Base-by-base conservation (phyloP, 2,797 vertebrate species). In the Moxostoma hubbsi region DNA sequence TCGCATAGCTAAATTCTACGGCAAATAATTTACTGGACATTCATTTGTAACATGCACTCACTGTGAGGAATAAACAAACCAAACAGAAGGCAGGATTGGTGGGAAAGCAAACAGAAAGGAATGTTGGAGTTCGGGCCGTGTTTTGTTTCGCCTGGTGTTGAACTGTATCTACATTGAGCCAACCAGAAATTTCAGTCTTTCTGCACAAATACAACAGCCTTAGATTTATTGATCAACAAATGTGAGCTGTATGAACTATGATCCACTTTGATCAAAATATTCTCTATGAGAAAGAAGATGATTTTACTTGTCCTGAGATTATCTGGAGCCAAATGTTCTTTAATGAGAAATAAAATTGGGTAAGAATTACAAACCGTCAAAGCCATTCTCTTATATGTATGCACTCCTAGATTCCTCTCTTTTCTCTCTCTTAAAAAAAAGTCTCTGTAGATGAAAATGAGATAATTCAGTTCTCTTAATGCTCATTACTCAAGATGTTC, bases 41-140 rank as follows among this genome's bases (percentile, higher is more conserved):
- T 92, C 87, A 94, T 89, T 80, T 64, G 90, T 88, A 91, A 93
- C 95, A 95, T 96, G 95, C 95, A 94, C 91, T 93, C 93, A 91
- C 84, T 49, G 88, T 90, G 86, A 84, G 80, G 78, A 80, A 70
- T 59, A 82, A 84, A 85, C 82, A 85, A 83, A 83, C 86, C 84
- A 87, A 89, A 90, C 45, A 68, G 83, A 73, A 72, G 75, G 58
- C 43, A 66, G 75, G 81, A 77, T 68, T 15, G 57, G 75, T 68
- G 75, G 80, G 75, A 66, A 89, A 88, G 89, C 87, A 89, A 88
- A 89, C 86, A 36, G 36, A 87, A 83, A 89, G 89, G 90, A 93
- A 91, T 88, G 87, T 89, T 78, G 62, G 67, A 71, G 82, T 47
- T 67, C 18, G 53, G 81, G 64, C 51, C 53, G 61, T 46, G 45